A percentile compares a stretch with the other conserved stretches of the same genome.
phyloP scores from a whole-genome alignment of 2,113 vertebrate genomes.

The Mobula birostris region DNA sequence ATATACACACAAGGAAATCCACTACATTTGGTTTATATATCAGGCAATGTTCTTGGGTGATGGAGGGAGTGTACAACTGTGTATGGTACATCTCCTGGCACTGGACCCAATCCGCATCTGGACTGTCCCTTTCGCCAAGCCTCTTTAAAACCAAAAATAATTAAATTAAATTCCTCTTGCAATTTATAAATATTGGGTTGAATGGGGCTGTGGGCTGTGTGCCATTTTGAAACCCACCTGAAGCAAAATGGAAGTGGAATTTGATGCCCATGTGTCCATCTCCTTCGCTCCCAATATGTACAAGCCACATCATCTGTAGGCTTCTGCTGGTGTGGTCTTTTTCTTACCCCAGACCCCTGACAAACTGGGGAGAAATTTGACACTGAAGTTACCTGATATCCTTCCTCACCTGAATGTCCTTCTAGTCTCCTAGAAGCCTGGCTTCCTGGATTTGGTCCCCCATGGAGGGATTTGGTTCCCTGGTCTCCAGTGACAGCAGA shows the following conservation, averaged over 20 bases:
- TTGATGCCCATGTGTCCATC: neutral
- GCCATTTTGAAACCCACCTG: neutral
- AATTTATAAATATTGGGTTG: neutral
- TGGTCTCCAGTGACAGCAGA: neutral
- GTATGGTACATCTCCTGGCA: neutral
- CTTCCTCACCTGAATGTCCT: neutral
- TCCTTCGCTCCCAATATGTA: neutral
- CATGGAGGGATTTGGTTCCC: neutral
- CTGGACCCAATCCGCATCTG: neutral
- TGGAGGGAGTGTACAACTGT: neutral
- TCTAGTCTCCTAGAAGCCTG: neutral
- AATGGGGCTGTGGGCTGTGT: neutral
- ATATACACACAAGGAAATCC: conserved; percentile 1
- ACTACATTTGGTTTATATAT: conserved; percentile 26
- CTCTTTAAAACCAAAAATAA: neutral
- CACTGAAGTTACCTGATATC: neutral
- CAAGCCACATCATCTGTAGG: neutral
- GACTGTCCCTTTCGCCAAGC: neutral
- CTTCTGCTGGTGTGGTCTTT: neutral
- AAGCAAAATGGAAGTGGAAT: neutral
- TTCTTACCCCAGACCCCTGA: neutral
- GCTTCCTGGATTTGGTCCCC: neutral
- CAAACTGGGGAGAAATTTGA: neutral
- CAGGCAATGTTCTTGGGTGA: neutral
- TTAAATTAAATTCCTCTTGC: neutral